These are phyloP conservation scores for Polydesmus complanatus DNA, from an alignment of 2,888 invertebrate genomes.

Conservation along the genomic window DNA sequence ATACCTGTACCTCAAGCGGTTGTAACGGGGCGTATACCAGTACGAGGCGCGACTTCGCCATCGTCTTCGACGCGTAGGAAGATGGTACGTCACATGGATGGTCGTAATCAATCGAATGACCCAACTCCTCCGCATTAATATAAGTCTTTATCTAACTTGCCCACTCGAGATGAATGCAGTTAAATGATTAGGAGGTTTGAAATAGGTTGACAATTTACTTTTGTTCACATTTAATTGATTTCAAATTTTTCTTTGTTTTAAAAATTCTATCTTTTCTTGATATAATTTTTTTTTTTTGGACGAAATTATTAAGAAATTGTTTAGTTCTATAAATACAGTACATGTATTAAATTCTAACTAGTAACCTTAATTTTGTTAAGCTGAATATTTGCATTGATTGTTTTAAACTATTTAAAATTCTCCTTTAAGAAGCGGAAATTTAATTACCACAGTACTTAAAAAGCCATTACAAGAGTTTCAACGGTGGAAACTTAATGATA, in stretches of 20 bases:
- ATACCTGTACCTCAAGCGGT: conserved; percentile 8
- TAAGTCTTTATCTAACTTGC: not conserved
- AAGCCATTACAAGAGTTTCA: no score
- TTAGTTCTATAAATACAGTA: no score
- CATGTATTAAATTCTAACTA: no score
- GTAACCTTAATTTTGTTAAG: no score
- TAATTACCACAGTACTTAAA: no score
- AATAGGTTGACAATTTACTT: not conserved
- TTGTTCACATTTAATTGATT: not conserved
- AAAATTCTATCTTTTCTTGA: not conserved
- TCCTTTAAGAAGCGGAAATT: no score
- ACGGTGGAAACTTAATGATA: no score
- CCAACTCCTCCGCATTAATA: conserved; percentile 18
- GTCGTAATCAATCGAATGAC: conserved; percentile 18
- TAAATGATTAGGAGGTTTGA: not conserved
- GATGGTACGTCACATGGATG: conserved; percentile 17
- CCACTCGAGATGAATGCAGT: not conserved
- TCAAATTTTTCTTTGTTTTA: not conserved
- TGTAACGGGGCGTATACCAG: conserved; percentile 12
- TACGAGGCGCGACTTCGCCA: conserved; percentile 7
- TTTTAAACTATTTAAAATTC: no score
- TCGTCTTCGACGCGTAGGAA: conserved; percentile 16
- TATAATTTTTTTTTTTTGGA: not conserved
- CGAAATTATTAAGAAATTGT: no score
- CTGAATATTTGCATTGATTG: no score